Base-by-base conservation (phyloP, 2,888 invertebrate species). In the Rhagonycha fulva region DNA sequence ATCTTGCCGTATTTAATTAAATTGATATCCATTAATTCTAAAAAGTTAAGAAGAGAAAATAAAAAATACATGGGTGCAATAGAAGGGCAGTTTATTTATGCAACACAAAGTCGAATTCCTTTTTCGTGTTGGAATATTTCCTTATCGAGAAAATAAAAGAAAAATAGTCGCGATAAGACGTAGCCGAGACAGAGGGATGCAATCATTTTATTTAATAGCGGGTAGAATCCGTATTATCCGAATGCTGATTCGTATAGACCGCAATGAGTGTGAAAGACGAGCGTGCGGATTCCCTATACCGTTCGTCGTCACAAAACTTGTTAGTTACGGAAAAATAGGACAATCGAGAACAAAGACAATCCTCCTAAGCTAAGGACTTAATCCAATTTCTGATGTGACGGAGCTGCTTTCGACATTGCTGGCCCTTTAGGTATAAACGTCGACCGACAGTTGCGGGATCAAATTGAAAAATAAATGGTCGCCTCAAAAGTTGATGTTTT, bases 1-100 rank as follows among this genome's bases (percentile, higher is more conserved):
- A 81, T 78, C 78, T 77, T 78, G 70, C 76, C 77, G 83, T 82
- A 82, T 84, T 83, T 85, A 85, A 85, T 85, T 84, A 85, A 85
- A 85, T 84, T 84, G 85, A 85, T 84, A 84, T 84, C 84, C 84
- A 84, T 85, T 84, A 84, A 85, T 82, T 83, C 68, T 84, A 80
- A 82, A 81, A 71, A 68, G 68, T 73, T 71, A 71, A 67, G 76
- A 71, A 67, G 76, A 69, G 75, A 70, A 78, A 77, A 80, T 80
- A 73, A 74, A 72, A 76, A 80, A 77, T 73, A 77, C 47, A 47
- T 47, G n/a, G 47, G 47, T 47, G 47, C 47, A 47, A 47, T 47
- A 47, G 12, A 2, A n/a, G 7, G n/a, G 47, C 47, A 47, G 47
- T 47, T 47, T 47, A 47, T 47, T 47, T 47, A 47, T 47, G 47